Evolutionary conservation across 2,797 vertebrate species (phyloP), one percentile per base, ranked within the genome.

Genomic region (Peromyscus aztecus): DNA sequence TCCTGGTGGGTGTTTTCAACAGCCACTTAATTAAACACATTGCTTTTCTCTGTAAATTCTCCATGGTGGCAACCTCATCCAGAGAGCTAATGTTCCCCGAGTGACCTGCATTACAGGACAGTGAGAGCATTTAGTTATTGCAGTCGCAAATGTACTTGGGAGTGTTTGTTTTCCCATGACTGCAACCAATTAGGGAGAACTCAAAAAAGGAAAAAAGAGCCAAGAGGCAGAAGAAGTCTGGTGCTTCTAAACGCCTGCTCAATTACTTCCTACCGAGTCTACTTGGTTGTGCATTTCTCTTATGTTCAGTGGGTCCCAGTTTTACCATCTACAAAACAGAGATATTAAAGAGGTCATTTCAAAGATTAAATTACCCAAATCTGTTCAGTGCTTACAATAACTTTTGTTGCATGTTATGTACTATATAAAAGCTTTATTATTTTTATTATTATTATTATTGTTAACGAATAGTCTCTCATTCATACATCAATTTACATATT

Each of bases 11-110:
- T 96, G 90, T 96, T 97, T 95, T 91, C 52, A 71, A 94, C 89
- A 97, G 93, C 55, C 84, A 94, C 95, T 97, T 97, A 97, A 98
- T 98, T 97, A 97, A 97, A 94, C 86, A 95, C 69, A 82, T 94
- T 93, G 91, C 94, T 96, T 97, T 97, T 98, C 96, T 92, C 90
- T 94, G 55, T 94, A 97, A 97, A 96, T 97, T 97, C 96, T 95
- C 95, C 52, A 63, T 69, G 85, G 93, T 84, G 95, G 84, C 92
- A 82, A 43, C 67, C 57, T 96, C 87, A 89, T 95, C 69, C 93
- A 90, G 93, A 94, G 52, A 96, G 96, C 81, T 96, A 96, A 98
- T 97, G 95, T 92, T 97, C 95, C 92, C 93, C 16, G 27, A 97
- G 93, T 96, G 97, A 96, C 94, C 95, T 95, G 85, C 65, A 87